Conservation (phyloP, 2,797 vertebrate genomes). For the Hypotaenidia okinawae region DNA sequence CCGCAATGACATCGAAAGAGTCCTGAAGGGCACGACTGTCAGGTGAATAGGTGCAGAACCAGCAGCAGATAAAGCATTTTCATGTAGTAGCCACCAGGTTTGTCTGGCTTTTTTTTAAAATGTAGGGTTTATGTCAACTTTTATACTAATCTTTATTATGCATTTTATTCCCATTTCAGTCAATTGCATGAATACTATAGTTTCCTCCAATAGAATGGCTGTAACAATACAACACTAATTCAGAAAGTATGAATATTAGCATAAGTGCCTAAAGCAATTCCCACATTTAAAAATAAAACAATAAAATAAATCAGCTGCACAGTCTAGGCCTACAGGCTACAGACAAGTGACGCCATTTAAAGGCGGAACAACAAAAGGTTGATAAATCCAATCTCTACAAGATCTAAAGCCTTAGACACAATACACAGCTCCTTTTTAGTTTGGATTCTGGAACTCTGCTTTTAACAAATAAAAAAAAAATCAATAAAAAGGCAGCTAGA, state of each 20-base stretch:
- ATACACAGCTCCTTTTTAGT: constrained; percentile 21
- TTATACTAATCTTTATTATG: neutral
- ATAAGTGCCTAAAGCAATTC: constrained; percentile 38
- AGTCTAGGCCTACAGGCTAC: constrained; percentile 50
- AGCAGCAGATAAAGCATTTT: neutral
- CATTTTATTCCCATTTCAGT: neutral
- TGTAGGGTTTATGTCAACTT: neutral
- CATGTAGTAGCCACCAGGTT: neutral
- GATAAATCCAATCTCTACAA: constrained; percentile 58
- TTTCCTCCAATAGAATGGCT: constrained; percentile 42
- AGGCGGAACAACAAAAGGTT: constrained; percentile 54
- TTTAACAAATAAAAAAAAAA: constrained; percentile 42
- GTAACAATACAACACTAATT: constrained; percentile 55
- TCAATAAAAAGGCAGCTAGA: constrained; percentile 54
- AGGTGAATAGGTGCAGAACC: neutral
- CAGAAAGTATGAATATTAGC: constrained; percentile 55
- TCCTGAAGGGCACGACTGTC: neutral
- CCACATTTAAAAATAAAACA: constrained; percentile 65
- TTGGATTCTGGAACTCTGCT: constrained; percentile 20
- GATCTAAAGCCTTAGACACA: constrained; percentile 55
- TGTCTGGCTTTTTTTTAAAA: constrained; percentile 7
- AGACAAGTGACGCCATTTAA: constrained; percentile 55
- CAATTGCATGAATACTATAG: constrained; percentile 6
- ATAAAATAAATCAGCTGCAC: constrained; percentile 50
- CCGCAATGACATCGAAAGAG: accelerated